Percentiles rank a stretch among this genome's conserved stretches.
Evolutionary conservation across 1,140 invertebrate genomes (phyloP).

Genomic region (Drosophila erecta): DNA sequence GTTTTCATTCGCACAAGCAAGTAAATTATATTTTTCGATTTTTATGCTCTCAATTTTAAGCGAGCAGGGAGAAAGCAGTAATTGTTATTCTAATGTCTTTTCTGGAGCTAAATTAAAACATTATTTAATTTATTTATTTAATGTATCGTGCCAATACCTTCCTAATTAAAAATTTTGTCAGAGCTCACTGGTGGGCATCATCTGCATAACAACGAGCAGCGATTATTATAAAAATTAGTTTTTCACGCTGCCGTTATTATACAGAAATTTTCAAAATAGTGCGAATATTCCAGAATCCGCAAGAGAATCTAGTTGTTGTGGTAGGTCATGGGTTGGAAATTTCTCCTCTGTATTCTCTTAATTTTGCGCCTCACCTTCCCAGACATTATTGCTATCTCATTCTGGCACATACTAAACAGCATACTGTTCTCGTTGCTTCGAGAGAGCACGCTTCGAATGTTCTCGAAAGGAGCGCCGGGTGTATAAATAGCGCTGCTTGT

Average conservation of each 20-base stretch:
- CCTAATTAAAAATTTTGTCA: too few relatives aligned
- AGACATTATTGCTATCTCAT: neutral
- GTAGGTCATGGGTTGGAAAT: neutral
- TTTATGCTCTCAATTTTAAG: too few relatives aligned
- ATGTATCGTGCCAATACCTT: too few relatives aligned
- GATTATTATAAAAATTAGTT: neutral
- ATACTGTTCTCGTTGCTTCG: slow-evolving; percentile 18
- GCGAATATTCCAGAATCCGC: slow-evolving; percentile 10
- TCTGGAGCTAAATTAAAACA: too few relatives aligned
- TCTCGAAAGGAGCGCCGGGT: slow-evolving; percentile 36
- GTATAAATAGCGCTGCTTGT: slow-evolving; percentile 61
- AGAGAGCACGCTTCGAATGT: slow-evolving; percentile 53
- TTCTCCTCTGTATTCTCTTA: neutral
- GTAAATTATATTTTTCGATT: too few relatives aligned
- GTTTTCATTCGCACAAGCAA: too few relatives aligned
- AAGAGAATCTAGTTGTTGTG: slow-evolving; percentile 6
- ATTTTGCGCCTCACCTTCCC: neutral
- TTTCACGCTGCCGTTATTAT: neutral
- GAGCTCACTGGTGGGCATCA: too few relatives aligned
- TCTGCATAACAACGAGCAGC: too few relatives aligned
- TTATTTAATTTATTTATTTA: too few relatives aligned
- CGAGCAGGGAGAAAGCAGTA: too few relatives aligned
- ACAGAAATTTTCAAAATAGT: neutral
- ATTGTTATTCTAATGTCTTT: too few relatives aligned
- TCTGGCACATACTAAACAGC: neutral